These are phyloP conservation scores for Cheilosia grossa DNA, from an alignment of 2,888 invertebrate genomes.

Conservation along the genomic window DNA sequence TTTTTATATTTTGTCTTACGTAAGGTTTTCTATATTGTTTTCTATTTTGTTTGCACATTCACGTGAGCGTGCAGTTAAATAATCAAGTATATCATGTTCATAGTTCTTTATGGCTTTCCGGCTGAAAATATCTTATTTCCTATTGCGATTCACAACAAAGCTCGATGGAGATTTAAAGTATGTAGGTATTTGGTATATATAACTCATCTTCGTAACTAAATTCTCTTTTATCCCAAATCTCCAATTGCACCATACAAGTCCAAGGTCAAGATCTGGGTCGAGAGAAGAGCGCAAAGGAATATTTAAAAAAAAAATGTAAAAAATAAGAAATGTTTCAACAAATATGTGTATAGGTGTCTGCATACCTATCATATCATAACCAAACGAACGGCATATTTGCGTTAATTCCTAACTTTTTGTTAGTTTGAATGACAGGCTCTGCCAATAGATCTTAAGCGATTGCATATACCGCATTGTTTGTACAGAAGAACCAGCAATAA, in stretches of 20 bases:
- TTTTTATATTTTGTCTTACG: conserved; percentile 40
- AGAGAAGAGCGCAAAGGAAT: conserved; percentile 13
- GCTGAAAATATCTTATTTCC: too few species aligned
- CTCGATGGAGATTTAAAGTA: background rate
- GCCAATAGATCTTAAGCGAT: background rate
- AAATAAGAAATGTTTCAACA: conserved; percentile 5
- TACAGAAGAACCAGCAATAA: background rate
- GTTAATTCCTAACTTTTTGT: conserved; percentile 13
- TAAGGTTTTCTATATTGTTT: conserved; percentile 26
- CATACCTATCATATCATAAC: background rate
- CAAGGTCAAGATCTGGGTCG: conserved; percentile 49
- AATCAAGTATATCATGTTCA: conserved; percentile 1
- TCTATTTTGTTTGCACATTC: background rate
- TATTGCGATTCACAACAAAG: too few species aligned
- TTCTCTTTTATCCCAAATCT: conserved; percentile 1
- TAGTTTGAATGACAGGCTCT: background rate
- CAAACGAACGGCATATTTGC: background rate
- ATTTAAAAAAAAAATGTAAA: conserved; percentile 2
- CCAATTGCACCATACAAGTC: conserved; percentile 8
- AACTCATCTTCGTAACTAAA: background rate
- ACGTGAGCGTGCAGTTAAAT: background rate
- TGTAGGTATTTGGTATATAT: background rate
- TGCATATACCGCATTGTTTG: background rate
- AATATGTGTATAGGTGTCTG: background rate
- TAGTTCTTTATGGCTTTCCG: too few species aligned